Conservation (phyloP, 2,888 invertebrate genomes). For the Oligia latruncula region DNA sequence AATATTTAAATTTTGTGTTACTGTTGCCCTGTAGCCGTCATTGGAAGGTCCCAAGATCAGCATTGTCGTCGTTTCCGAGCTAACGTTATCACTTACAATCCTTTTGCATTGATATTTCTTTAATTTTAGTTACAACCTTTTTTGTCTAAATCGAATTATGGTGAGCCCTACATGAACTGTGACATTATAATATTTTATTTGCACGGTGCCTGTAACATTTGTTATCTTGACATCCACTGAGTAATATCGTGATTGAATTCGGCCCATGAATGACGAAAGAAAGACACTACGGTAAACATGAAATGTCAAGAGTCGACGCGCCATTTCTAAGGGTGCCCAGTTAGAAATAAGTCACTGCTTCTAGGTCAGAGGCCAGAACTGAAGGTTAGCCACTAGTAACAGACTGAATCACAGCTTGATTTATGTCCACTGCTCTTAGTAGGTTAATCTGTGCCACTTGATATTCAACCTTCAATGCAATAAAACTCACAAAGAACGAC, state of each 20-base stretch:
- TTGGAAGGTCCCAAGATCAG: background rate
- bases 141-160: background rate
- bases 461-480: conserved; percentile 8
- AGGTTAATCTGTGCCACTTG: conserved; percentile 29
- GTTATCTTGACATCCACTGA: conserved; percentile 1
- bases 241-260: conserved; percentile 15
- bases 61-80: background rate
- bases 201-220: background rate
- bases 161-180: background rate
- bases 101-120: background rate
- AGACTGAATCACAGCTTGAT: conserved; percentile 27
- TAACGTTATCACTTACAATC: background rate
- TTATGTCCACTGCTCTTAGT: conserved; percentile 17
- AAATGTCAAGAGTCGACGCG: conserved; percentile 39
- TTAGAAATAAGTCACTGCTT: conserved; percentile 33
- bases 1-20: background rate
- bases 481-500: conserved; percentile 1
- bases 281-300: conserved; percentile 24
- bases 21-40: too few species aligned
- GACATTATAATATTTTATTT: background rate
- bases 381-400: conserved; percentile 28
- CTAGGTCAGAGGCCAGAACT: conserved; percentile 32
- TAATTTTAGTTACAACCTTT: background rate
- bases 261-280: conserved; percentile 3
- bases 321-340: conserved; percentile 40